A percentile compares a stretch with the other conserved stretches of the same genome.
Evolutionary conservation across 2,797 vertebrate species (phyloP).

Genomic region (Microctenopoma stevenorrisi): DNA sequence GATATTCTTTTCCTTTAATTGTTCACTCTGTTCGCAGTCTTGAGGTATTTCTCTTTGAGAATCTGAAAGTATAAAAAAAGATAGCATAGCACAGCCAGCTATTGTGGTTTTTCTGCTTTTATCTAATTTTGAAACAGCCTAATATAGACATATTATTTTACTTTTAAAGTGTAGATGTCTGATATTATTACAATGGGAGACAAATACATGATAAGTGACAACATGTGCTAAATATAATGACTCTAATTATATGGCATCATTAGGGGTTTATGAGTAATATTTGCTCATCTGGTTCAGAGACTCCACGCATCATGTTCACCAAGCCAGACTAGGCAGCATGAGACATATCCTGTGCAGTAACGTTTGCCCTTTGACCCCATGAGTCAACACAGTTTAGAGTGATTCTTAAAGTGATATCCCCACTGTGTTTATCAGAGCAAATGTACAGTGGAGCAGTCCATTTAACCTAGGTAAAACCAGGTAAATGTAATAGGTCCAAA

Average conservation of each 20-base stretch:
- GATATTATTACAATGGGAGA: too few species aligned
- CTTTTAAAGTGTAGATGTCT: too few species aligned
- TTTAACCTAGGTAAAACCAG: background rate
- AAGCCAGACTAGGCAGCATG: slow-evolving; percentile 2
- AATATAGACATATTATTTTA: too few species aligned
- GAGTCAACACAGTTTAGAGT: slow-evolving; percentile 33
- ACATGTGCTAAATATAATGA: background rate
- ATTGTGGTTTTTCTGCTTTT: background rate
- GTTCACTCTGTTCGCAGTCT: too few species aligned
- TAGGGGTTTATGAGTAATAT: background rate
- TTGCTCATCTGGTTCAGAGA: slow-evolving; percentile 12
- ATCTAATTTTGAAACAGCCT: background rate
- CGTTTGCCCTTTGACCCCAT: slow-evolving; percentile 36
- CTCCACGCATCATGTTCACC: background rate
- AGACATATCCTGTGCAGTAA: slow-evolving; percentile 27
- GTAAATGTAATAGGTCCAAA: background rate
- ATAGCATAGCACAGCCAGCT: background rate
- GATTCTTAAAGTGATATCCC: slow-evolving; percentile 1
- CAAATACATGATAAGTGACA: background rate
- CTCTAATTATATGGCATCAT: slow-evolving; percentile 1
- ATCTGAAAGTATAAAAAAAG: background rate
- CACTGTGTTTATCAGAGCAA: slow-evolving; percentile 17
- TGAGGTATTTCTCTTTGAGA: background rate
- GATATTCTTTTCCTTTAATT: too few species aligned
- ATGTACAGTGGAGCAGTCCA: background rate